These are phyloP conservation scores for Coranthus polyacanthus DNA, from an alignment of 2,797 vertebrate species.

Conservation along the genomic window DNA sequence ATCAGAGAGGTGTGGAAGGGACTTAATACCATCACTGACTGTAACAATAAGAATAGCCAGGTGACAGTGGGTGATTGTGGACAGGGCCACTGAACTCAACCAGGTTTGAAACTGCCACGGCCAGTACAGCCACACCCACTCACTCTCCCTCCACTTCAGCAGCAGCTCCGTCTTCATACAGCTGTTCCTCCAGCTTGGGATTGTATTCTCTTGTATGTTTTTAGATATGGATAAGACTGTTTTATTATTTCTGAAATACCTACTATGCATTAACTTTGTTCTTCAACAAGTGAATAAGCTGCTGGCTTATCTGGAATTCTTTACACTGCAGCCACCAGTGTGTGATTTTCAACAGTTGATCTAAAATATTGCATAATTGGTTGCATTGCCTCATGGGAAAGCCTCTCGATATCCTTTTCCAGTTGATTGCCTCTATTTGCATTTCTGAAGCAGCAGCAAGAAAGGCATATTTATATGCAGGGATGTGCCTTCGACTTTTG, in stretches of 20 bases:
- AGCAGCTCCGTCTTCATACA: too few relatives aligned
- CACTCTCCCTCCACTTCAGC: too few relatives aligned
- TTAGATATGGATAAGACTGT: too few relatives aligned
- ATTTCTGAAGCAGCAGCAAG: conserved; percentile 17
- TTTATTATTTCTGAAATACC: not conserved
- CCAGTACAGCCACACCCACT: too few relatives aligned
- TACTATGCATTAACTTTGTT: not conserved
- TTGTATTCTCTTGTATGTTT: too few relatives aligned
- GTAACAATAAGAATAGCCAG: too few relatives aligned
- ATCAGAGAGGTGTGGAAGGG: too few relatives aligned
- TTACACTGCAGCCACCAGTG: conserved; percentile 12
- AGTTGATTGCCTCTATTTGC: conserved; percentile 38
- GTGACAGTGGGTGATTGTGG: too few relatives aligned
- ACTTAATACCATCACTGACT: too few relatives aligned
- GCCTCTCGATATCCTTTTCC: conserved; percentile 34
- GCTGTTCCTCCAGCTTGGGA: too few relatives aligned
- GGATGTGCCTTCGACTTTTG: conserved; percentile 1
- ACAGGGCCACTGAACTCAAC: too few relatives aligned
- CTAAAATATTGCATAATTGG: conserved; percentile 43
- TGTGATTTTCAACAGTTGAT: conserved; percentile 29
- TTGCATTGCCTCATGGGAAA: conserved; percentile 36
- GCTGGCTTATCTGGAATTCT: conserved; percentile 27
- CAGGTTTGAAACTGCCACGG: too few relatives aligned
- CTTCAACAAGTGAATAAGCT: conserved; percentile 11
- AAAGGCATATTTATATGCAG: conserved; percentile 43